Conservation (phyloP, 2,888 invertebrate genomes). For the Spialia ferax region DNA sequence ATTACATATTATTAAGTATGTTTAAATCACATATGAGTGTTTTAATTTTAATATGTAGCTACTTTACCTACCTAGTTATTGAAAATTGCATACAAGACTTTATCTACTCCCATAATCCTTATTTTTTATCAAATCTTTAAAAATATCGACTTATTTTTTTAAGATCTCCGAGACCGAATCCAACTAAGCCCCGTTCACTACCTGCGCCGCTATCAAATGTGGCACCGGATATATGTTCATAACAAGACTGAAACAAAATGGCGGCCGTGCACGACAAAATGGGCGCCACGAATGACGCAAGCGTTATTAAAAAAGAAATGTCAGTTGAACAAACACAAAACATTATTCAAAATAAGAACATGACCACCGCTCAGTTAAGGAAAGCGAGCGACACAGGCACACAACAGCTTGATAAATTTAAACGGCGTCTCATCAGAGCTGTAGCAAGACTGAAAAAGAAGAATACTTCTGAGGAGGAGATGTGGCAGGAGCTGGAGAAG, state of each 20-base stretch:
- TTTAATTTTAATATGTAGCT: no score
- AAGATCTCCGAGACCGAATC: not conserved
- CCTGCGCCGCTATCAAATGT: constrained; percentile 1
- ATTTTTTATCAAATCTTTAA: not conserved
- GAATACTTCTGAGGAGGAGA: constrained; percentile 58
- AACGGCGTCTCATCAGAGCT: constrained; percentile 70
- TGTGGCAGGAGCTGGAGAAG: constrained; percentile 64
- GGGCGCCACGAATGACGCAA: not conserved
- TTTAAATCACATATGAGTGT: no score
- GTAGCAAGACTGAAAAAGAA: constrained; percentile 63
- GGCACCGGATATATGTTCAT: not conserved
- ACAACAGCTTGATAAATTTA: constrained; percentile 66
- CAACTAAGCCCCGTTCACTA: not conserved
- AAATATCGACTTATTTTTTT: not conserved
- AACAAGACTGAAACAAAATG: constrained; percentile 16
- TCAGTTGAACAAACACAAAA: not conserved
- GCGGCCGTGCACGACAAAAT: not conserved
- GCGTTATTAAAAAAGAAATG: not conserved
- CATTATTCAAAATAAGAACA: not conserved
- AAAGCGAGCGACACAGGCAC: constrained; percentile 29
- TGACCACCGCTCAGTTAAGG: not conserved
- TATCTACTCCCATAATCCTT: no score
- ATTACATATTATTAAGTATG: no score
- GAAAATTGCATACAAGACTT: no score
- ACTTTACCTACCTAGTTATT: no score